Evolutionary conservation across 2,797 vertebrate genomes (phyloP), one percentile per base, ranked within the genome.

Genomic region (Pagetopsis macropterus): DNA sequence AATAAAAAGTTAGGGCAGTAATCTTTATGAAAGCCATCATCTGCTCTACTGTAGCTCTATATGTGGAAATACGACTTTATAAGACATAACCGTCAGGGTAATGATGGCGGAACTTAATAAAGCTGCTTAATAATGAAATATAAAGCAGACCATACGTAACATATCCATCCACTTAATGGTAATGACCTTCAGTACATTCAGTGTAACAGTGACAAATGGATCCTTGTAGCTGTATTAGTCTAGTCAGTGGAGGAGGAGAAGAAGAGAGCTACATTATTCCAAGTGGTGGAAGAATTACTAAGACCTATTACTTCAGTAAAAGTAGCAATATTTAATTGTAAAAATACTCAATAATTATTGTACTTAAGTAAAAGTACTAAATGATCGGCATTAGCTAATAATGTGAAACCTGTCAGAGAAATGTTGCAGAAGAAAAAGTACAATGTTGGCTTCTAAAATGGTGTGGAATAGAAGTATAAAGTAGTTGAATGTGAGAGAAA

Each of bases 101-200:
- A 89, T 75, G 88, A 83, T 10, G 81, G 75, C 4, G 48, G 78
- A 82, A 86, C 83, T 88, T 84, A 88, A 91, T 91, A 90, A 90
- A 86, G 78, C 59, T n/a, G 71, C 79, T 17, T 82, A 63, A 68
- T 16, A 79, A 70, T 84, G 88, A 91, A 85, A 87, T 89, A 90
- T 82, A 44, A 76, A 74, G 84, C 64, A 21, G 65, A 19, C 70
- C 75, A 46, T 72, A 76, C 75, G 84, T 72, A 63, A 70, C 87
- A 27, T 79, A 82, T 90, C 86, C 82, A 81, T 89, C 88, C 88
- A 74, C 76, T 87, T 87, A 90, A 87, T 69, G 84, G 78, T 89
- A 92, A 91, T 73, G 90, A 88, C 88, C 90, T 92, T 89, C 89
- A 91, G 88, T 91, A 88, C 88, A 90, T 75, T 73, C 83, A 3